A percentile compares a stretch with the other conserved stretches of the same genome.
phyloP scores from a whole-genome alignment of 1,140 invertebrate genomes.

The Trichonephila inaurata region DNA sequence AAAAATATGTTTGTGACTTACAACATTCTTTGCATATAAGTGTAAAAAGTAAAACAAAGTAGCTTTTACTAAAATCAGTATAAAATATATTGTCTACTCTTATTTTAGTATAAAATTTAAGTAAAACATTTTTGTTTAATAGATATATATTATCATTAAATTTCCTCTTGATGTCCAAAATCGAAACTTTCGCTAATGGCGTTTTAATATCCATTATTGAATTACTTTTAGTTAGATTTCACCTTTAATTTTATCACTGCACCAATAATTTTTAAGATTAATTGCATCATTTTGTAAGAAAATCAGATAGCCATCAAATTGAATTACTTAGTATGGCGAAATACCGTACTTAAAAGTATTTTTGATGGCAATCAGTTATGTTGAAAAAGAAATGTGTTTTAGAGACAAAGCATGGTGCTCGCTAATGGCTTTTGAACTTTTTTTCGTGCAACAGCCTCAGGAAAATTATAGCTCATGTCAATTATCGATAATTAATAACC shows the following conservation, averaged over 20 bases:
- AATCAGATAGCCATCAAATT: slow-evolving; percentile 22
- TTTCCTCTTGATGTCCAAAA: not conserved
- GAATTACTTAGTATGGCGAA: slow-evolving; percentile 2
- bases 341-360: slow-evolving; percentile 23
- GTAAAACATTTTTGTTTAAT: too few species aligned
- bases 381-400: slow-evolving; percentile 44
- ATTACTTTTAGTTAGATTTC: not conserved
- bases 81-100: too few species aligned
- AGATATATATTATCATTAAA: not conserved
- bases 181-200: not conserved
- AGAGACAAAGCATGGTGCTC: not conserved
- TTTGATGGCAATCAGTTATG: slow-evolving; percentile 13
- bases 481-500: slow-evolving; percentile 66
- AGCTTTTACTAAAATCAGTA: too few species aligned
- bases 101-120: too few species aligned
- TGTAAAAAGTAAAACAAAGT: too few species aligned
- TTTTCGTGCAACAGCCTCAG: slow-evolving; percentile 34
- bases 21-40: too few species aligned
- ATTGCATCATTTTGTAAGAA: not conserved
- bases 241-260: not conserved
- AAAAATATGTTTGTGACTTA: too few species aligned
- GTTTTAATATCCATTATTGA: slow-evolving; percentile 15
- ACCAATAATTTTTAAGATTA: slow-evolving; percentile 18
- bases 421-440: slow-evolving; percentile 56
- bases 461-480: slow-evolving; percentile 57